These are phyloP conservation scores for Enteromius argenteus DNA, from an alignment of 2,797 vertebrate genomes.

Conservation along the genomic window DNA sequence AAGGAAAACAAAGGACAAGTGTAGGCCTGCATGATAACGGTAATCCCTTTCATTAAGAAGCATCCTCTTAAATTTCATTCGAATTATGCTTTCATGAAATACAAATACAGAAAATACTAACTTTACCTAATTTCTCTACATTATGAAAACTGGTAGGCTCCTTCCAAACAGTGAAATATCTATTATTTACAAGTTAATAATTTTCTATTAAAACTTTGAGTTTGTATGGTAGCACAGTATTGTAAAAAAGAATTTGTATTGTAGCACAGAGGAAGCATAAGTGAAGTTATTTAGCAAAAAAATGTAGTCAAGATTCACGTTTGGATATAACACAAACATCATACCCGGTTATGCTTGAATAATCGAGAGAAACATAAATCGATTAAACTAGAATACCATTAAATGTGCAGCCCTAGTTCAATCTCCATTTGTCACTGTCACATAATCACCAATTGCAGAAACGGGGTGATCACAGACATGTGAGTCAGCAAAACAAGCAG, in stretches of 20 bases:
- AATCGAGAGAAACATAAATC: neutral
- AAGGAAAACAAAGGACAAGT: neutral
- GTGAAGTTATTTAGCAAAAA: neutral
- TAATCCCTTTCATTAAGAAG: neutral
- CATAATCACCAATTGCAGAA: neutral
- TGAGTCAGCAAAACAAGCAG: conserved; percentile 30
- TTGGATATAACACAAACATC: neutral
- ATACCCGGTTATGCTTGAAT: neutral
- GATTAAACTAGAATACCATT: neutral
- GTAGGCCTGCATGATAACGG: neutral
- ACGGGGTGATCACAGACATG: neutral
- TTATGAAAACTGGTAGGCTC: neutral
- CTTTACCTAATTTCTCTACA: neutral
- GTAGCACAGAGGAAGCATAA: neutral
- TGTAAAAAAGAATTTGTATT: neutral
- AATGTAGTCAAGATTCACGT: neutral
- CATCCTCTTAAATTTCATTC: neutral
- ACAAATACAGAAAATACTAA: neutral
- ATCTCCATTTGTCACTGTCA: conserved; percentile 1
- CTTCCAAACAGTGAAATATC: neutral
- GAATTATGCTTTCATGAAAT: neutral
- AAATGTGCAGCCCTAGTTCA: conserved; percentile 7
- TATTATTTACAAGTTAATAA: neutral
- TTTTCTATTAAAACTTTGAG: neutral
- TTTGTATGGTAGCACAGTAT: neutral